Evolutionary conservation across 2,888 invertebrate genomes (phyloP).

Genomic region (Vannuccia rotundouncinata): DNA sequence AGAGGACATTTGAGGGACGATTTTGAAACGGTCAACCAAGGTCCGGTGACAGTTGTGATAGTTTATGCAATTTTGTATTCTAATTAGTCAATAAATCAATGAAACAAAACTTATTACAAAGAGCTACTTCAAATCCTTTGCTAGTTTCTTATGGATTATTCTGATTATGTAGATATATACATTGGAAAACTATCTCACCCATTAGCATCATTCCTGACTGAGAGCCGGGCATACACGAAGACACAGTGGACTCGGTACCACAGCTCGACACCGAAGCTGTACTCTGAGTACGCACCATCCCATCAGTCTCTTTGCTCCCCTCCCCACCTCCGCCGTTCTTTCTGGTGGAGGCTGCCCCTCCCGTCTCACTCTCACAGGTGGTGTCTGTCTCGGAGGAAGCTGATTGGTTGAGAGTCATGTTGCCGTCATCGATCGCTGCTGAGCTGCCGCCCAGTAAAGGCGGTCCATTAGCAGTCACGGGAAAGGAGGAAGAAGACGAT

Average conservation of each 20-base stretch:
- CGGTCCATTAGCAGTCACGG: not conserved
- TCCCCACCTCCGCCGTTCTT: too few species aligned
- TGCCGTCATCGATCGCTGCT: not conserved
- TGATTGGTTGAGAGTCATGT: not conserved
- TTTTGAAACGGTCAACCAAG: too few species aligned
- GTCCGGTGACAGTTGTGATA: too few species aligned
- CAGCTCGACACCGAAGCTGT: conserved; percentile 28
- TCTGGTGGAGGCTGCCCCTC: too few species aligned
- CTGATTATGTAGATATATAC: too few species aligned
- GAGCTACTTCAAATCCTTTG: too few species aligned
- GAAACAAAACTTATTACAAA: too few species aligned
- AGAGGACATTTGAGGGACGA: too few species aligned
- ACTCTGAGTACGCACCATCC: conserved; percentile 5
- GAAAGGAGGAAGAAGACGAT: not conserved
- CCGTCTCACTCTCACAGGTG: not conserved
- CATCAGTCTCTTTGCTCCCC: not conserved
- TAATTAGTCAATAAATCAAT: too few species aligned
- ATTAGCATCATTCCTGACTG: not conserved
- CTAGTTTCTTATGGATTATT: too few species aligned
- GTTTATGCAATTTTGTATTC: too few species aligned
- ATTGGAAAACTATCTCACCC: not conserved
- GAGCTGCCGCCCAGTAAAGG: not conserved
- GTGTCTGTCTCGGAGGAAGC: not conserved
- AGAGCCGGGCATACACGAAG: not conserved
- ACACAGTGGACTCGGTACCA: conserved; percentile 30